Evolutionary conservation across 2,888 invertebrate genomes (phyloP).

Genomic region (Andrena flavipes): DNA sequence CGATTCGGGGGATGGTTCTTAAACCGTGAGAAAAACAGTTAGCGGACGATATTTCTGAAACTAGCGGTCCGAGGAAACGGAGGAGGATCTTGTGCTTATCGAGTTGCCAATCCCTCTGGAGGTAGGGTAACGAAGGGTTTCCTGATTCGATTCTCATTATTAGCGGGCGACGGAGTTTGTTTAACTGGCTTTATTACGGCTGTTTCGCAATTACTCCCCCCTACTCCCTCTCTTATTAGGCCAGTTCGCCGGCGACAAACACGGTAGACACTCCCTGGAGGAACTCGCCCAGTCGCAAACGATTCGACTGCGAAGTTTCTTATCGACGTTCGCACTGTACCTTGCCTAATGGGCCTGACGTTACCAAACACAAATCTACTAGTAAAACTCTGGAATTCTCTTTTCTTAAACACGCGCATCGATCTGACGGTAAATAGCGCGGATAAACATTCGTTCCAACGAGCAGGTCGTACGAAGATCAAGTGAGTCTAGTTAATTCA

Average conservation of each 20-base stretch:
- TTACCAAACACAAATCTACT: neutral
- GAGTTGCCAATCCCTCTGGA: conserved; percentile 45
- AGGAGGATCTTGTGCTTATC: conserved; percentile 38
- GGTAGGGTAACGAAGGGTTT: conserved; percentile 62
- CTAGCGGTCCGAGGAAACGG: conserved; percentile 19
- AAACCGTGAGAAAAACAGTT: conserved; percentile 65
- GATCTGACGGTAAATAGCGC: too few species aligned
- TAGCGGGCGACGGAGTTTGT: conserved; percentile 47
- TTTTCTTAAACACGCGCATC: neutral
- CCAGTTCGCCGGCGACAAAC: conserved; percentile 28
- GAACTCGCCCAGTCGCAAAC: neutral
- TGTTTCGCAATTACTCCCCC: conserved; percentile 37
- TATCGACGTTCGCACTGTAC: neutral
- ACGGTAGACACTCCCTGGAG: neutral
- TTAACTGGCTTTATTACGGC: conserved; percentile 55
- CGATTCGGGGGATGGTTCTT: conserved; percentile 53
- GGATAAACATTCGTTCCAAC: too few species aligned
- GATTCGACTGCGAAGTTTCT: conserved; percentile 7
- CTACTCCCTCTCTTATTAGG: conserved; percentile 28
- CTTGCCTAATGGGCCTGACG: neutral
- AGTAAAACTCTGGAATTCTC: neutral
- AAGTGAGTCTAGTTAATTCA: neutral
- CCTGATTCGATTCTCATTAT: conserved; percentile 59
- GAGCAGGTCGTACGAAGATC: too few species aligned
- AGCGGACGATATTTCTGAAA: conserved; percentile 63